A percentile compares a stretch with the other conserved stretches of the same genome.
phyloP scores from a whole-genome alignment of 2,797 vertebrate genomes.

The Falco cherrug region DNA sequence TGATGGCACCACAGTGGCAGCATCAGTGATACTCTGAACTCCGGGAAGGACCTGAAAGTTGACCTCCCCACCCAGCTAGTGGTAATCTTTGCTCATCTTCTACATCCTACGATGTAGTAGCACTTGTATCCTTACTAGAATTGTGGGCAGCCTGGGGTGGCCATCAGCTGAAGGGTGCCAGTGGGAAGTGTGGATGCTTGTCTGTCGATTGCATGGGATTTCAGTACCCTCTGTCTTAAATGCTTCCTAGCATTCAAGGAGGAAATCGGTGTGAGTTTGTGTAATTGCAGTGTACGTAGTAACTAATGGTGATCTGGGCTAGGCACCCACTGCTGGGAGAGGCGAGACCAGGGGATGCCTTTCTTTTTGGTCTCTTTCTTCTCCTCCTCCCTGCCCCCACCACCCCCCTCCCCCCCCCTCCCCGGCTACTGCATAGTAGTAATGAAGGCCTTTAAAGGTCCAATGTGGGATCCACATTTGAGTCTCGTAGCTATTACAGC shows the following conservation, averaged over 20 bases:
- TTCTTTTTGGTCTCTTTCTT: neutral
- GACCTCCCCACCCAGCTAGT: neutral
- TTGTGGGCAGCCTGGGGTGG: neutral
- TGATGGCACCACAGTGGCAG: neutral
- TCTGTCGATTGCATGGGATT: neutral
- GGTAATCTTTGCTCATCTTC: neutral
- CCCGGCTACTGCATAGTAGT: neutral
- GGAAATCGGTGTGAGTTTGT: neutral
- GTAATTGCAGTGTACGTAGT: neutral
- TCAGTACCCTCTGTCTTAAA: neutral
- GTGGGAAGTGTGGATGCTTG: neutral
- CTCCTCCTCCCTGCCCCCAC: accelerated
- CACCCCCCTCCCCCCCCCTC: no score
- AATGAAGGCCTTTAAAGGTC: neutral
- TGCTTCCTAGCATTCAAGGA: neutral
- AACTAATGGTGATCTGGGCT: neutral
- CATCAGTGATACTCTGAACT: accelerated
- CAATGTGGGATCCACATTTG: neutral
- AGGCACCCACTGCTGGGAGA: neutral
- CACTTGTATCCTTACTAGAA: neutral
- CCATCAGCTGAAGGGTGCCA: neutral
- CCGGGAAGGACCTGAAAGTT: neutral
- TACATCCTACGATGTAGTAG: neutral
- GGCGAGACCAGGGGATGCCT: neutral
- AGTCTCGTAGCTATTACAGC: neutral